A percentile compares a stretch with the other conserved stretches of the same genome.
phyloP scores from a whole-genome alignment of 2,888 invertebrate genomes.

The Hylaea fasciaria region DNA sequence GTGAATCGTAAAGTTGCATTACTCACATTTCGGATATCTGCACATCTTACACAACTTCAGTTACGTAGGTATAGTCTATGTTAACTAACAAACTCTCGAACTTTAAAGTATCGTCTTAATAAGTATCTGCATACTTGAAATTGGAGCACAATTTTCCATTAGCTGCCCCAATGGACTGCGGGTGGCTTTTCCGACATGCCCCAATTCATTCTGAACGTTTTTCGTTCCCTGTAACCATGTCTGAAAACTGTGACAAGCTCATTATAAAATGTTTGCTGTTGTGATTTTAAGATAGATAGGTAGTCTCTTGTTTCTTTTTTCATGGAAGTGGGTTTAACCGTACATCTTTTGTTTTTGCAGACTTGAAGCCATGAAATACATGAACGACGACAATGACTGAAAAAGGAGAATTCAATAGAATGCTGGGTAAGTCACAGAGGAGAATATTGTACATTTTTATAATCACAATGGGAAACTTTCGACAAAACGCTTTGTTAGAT shows the following conservation, averaged over 20 bases:
- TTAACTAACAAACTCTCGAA: no score
- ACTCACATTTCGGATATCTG: not conserved
- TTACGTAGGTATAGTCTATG: no score
- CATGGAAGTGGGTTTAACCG: not conserved
- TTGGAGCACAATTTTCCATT: slow-evolving; percentile 23
- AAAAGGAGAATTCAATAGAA: slow-evolving; percentile 76
- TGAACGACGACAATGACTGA: slow-evolving; percentile 80
- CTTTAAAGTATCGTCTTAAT: not conserved
- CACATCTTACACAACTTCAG: not conserved
- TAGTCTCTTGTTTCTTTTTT: not conserved
- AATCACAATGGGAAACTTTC: not conserved
- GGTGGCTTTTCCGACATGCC: slow-evolving; percentile 25
- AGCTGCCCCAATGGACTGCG: slow-evolving; percentile 18
- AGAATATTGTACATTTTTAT: not conserved
- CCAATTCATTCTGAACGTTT: slow-evolving; percentile 19
- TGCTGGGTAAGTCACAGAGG: slow-evolving; percentile 73
- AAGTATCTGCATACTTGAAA: slow-evolving; percentile 9
- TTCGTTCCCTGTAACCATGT: slow-evolving; percentile 15
- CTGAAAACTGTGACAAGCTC: slow-evolving; percentile 8
- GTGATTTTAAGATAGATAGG: not conserved
- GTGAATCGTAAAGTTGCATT: not conserved
- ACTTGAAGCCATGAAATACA: slow-evolving; percentile 69
- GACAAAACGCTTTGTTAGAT: no score
- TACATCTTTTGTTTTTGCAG: slow-evolving; percentile 48
- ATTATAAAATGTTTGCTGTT: slow-evolving; percentile 14